Evolutionary conservation across 2,113 vertebrate species (phyloP).

Genomic region (Mesitornis unicolor): DNA sequence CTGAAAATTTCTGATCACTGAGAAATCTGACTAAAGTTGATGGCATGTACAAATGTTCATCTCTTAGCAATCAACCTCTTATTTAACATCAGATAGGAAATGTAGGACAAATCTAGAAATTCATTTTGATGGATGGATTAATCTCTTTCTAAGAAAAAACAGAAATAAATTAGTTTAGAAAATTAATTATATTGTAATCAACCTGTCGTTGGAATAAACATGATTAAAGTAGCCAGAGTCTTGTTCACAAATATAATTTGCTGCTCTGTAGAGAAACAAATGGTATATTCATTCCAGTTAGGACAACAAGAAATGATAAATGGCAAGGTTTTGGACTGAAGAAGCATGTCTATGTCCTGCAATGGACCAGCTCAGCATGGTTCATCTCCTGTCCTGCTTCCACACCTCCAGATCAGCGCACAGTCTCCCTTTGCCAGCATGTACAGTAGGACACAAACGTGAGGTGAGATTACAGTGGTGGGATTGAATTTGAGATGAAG

Average conservation of each 20-base stretch:
- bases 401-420: not conserved
- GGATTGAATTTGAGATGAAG: not conserved
- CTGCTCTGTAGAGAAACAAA: not conserved
- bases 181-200: not conserved
- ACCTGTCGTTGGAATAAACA: not conserved
- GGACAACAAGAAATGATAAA: not conserved
- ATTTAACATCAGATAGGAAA: not conserved
- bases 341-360: not conserved
- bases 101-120: not conserved
- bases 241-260: not conserved
- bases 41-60: not conserved
- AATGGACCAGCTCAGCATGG: not conserved
- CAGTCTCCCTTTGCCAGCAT: not conserved
- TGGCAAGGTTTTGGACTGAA: not conserved
- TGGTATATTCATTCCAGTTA: accelerated
- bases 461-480: not conserved
- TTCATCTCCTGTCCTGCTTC: not conserved
- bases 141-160: not conserved
- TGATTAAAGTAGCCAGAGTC: not conserved
- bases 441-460: not conserved
- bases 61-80: not conserved
- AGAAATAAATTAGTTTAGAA: not conserved
- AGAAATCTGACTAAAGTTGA: not conserved
- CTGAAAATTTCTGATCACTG: not conserved
- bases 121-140: not conserved